Evolutionary conservation across 2,113 vertebrate species (phyloP).

Genomic region (Gavialis gangeticus): DNA sequence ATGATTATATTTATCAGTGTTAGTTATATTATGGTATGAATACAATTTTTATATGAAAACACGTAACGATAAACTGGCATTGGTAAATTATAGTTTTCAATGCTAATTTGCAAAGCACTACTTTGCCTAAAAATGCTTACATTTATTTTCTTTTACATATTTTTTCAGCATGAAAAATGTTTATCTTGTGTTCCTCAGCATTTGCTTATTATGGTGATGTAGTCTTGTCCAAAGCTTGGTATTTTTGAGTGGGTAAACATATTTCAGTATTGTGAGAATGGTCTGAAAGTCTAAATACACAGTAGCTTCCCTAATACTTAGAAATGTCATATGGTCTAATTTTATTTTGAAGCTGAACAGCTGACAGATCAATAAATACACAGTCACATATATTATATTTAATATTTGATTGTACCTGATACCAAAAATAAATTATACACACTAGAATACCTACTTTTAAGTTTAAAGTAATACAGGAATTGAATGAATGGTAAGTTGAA

Average conservation of each 20-base stretch:
- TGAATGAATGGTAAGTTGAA: constrained; percentile 18
- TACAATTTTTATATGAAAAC: neutral
- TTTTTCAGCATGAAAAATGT: neutral
- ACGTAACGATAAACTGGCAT: neutral
- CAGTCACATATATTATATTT: neutral
- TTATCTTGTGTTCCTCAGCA: neutral
- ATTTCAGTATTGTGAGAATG: constrained; percentile 27
- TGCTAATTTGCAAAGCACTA: neutral
- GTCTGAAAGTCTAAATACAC: constrained; percentile 33
- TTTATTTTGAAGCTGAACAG: constrained; percentile 26
- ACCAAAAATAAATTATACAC: constrained; percentile 26
- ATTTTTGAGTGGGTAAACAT: neutral
- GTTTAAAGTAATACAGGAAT: constrained; percentile 23
- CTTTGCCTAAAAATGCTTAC: neutral
- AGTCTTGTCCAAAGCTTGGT: neutral
- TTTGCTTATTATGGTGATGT: constrained; percentile 14
- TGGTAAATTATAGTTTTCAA: neutral
- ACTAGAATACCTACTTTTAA: neutral
- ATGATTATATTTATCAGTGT: neutral
- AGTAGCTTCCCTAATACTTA: constrained; percentile 43
- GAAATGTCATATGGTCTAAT: constrained; percentile 56
- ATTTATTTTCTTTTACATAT: constrained; percentile 7
- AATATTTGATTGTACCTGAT: constrained; percentile 25
- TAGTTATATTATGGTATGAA: fast-evolving
- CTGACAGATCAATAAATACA: constrained; percentile 58